phyloP scores from a whole-genome alignment of 1,140 invertebrate genomes.

The Bombus sibiricus region DNA sequence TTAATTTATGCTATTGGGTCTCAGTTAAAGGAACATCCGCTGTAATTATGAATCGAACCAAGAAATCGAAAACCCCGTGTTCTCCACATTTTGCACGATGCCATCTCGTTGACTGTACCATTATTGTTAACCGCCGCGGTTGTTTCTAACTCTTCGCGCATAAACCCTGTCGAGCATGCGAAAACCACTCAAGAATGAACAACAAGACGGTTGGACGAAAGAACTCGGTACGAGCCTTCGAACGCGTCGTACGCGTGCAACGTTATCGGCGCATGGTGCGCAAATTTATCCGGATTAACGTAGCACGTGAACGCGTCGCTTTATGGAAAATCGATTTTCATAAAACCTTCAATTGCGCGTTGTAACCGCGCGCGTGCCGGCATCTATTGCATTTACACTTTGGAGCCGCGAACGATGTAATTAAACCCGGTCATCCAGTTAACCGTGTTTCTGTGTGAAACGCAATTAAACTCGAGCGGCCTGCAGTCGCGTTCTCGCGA shows the following conservation, averaged over 20 bases:
- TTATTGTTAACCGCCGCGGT: too few species aligned
- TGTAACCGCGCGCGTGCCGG: not conserved
- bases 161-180: not conserved
- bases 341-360: slow-evolving; percentile 54
- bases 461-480: slow-evolving; percentile 56
- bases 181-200: too few species aligned
- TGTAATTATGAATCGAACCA: slow-evolving; percentile 22
- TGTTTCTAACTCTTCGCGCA: not conserved
- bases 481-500: slow-evolving; percentile 18
- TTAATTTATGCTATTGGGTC: slow-evolving; percentile 34
- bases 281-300: slow-evolving; percentile 2
- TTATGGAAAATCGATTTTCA: slow-evolving; percentile 62
- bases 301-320: slow-evolving; percentile 23
- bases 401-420: slow-evolving; percentile 55
- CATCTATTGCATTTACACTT: slow-evolving; percentile 61
- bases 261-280: not conserved
- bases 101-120: not conserved
- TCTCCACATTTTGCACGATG: too few species aligned
- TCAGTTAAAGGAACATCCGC: slow-evolving; percentile 25
- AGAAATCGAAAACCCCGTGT: not conserved
- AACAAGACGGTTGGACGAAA: not conserved
- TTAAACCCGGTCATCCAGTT: slow-evolving; percentile 53
- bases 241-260: not conserved
- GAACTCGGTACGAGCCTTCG: too few species aligned
- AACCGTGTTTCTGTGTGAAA: slow-evolving; percentile 53